Base-by-base conservation (phyloP, 2,888 invertebrate genomes). In the Caenorhabditis uteleia region DNA sequence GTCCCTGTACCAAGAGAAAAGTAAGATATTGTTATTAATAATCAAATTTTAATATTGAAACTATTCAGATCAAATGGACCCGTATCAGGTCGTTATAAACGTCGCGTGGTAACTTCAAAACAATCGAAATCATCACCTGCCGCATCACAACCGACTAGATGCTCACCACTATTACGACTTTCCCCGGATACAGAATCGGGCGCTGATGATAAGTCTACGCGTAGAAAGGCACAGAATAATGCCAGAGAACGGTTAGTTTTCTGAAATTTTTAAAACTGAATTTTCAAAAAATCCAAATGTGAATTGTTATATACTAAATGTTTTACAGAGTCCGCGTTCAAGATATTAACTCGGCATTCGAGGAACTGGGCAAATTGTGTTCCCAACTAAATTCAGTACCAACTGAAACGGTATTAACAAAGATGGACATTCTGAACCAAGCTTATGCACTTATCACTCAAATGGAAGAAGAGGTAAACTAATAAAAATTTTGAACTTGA, bases 371-470 rank as follows among this genome's bases (percentile, higher is more conserved):
- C 6, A 88, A 93, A 82, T 97, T 97, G 95, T 95, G 95, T 85
- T 93, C 93, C 89, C 90, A 93, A 79, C 95, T 97, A 85, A 68
- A 78, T 88, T 77, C 77, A 40, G 57, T 25, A 25, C 49, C 57
- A n/a, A 31, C 48, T 2, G 95, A 95, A 86, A 95, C 97, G 86
- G 94, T 94, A 69, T 93, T 95, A 87, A 98, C 97, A 58, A 97
- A 98, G 86, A 88, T 97, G 58, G 95, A 95, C 77, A 95, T 97
- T 76, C 89, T 97, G 71, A 97, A 97, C 86, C 94, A 95, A 91
- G 97, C 97, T 54, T 97, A 98, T 29, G 93, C 94, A 87, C 94
- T 97, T 78, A 97, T 97, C 82, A 95, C 95, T 89, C 91, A 92
- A 45, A 87, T 97, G 73, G 97, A 97, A 85, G 92, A 93, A 85